phyloP scores from a whole-genome alignment of 2,113 vertebrate genomes.

The Epinephelus moara region DNA sequence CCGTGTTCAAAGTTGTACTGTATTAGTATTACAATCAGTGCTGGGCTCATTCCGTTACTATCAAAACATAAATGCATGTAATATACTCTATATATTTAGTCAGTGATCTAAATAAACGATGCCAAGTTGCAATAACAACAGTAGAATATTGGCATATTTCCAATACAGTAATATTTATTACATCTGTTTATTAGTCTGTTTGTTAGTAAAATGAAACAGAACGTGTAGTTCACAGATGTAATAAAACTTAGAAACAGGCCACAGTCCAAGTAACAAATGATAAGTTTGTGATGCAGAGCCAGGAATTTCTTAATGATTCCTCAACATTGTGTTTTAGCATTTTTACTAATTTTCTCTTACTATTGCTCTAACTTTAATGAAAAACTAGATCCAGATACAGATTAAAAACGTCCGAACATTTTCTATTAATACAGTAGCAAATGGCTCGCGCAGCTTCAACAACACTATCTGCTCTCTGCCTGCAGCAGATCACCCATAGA shows the following conservation, averaged over 20 bases:
- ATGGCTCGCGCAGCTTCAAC: neutral
- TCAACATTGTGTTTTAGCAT: neutral
- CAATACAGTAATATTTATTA: neutral
- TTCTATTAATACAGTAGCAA: neutral
- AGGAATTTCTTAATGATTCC: neutral
- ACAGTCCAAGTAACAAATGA: neutral
- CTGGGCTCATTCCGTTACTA: neutral
- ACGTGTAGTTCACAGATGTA: neutral
- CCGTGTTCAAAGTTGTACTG: constrained; percentile 4
- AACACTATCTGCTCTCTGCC: neutral
- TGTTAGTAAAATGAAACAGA: neutral
- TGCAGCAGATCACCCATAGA: constrained; percentile 36
- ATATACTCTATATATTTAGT: neutral
- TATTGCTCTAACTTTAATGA: neutral
- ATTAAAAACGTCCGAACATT: neutral
- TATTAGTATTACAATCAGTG: neutral
- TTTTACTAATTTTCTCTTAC: neutral
- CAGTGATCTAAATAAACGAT: neutral
- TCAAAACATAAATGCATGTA: neutral
- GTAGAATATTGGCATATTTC: neutral
- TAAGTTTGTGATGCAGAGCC: neutral
- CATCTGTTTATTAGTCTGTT: neutral
- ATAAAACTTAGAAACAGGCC: neutral
- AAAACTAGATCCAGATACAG: neutral
- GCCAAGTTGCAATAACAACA: neutral